Base-by-base conservation (phyloP, 2,888 invertebrate species). In the Thera britannica region DNA sequence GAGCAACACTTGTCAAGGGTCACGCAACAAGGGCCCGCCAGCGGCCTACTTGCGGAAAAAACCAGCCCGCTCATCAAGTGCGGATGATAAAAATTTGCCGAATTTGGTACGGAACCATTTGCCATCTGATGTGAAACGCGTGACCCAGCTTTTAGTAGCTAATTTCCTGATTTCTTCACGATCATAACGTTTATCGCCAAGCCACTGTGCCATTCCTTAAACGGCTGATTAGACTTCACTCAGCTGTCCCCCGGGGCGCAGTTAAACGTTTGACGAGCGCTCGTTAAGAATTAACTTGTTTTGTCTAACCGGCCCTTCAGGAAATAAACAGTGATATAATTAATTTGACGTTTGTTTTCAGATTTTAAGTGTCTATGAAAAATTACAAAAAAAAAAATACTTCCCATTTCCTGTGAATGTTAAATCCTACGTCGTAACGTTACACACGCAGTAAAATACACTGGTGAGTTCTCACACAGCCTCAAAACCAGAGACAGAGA, bases 221-320 rank as follows among this genome's bases (percentile, higher is more conserved):
- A 84, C 84, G 83, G 82, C 82, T 88, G 88, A 88, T 89, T 87
- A 88, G 85, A 72, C 80, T 74, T 74, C 62, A 63, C 72, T 71
- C 70, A 83, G 82, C 79, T 81, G 81, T 83, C 82, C 84, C 85
- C 79, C 75, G 85, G 84, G 86, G 85, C 79, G 85, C 83, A 89
- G 85, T 90, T 87, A 89, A 88, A 84, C 83, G 84, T 89, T 89
- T 88, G 85, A 88, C 83, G 87, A 83, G 81, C 74, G 75, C 83
- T 87, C 88, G 85, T 87, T 77, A 86, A 85, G 84, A 88, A 89
- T 88, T 85, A 85, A 87, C 82, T 84, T 83, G 83, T 82, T 85
- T 87, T 84, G 86, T 86, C 79, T 83, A 72, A 76, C 77, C 75
- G 68, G 68, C 67, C 69, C 58, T 68, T 67, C 54, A 65, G 62